Conservation (phyloP, 2,113 vertebrate genomes). For the Sarotherodon lohbergeri region DNA sequence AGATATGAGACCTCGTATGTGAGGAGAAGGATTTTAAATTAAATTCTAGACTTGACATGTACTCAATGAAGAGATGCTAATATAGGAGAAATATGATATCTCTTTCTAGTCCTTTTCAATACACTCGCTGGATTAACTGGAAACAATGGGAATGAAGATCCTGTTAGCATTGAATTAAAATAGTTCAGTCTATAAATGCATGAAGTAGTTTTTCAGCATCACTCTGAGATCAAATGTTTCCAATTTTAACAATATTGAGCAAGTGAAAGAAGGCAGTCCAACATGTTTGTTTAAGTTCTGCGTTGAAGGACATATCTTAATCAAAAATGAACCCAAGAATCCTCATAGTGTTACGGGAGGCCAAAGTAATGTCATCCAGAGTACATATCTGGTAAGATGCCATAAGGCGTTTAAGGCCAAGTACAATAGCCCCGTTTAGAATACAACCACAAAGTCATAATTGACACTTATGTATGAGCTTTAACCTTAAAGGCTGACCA, state of each 20-base stretch:
- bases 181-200: not conserved
- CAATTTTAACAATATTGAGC: not conserved
- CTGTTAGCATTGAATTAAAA: not conserved
- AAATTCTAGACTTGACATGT: fast-evolving
- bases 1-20: not conserved
- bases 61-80: not conserved
- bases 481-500: not conserved
- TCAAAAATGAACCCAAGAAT: not conserved
- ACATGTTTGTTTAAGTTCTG: not conserved
- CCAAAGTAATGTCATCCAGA: not conserved
- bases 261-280: not conserved
- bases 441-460: not conserved
- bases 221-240: not conserved
- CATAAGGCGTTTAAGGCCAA: not conserved
- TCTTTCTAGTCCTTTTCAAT: not conserved
- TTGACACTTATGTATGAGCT: not conserved
- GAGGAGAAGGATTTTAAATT: not conserved
- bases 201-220: not conserved
- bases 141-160: not conserved
- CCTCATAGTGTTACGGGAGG: not conserved
- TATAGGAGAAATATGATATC: not conserved
- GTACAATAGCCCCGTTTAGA: not conserved
- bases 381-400: not conserved
- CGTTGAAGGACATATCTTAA: not conserved
- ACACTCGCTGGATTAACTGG: not conserved